phyloP scores from a whole-genome alignment of 2,797 vertebrate species.

The Cirrhinus mrigala region DNA sequence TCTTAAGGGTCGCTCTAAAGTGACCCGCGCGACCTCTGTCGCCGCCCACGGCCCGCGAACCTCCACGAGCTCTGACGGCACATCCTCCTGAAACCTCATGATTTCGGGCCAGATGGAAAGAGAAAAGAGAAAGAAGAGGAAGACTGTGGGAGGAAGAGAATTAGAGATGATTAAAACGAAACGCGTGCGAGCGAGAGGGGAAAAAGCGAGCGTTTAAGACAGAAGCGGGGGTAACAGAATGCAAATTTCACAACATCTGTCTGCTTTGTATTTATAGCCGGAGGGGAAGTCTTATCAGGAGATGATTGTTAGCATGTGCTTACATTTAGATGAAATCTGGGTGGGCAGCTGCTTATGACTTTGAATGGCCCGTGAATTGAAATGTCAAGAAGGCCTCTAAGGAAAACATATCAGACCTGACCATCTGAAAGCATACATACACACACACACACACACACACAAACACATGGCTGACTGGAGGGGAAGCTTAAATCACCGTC shows the following conservation, averaged over 20 bases:
- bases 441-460: neutral
- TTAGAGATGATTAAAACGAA: constrained; percentile 33
- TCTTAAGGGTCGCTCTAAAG: neutral
- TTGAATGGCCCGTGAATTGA: constrained; percentile 38
- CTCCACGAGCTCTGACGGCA: neutral
- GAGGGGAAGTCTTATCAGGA: constrained; percentile 48
- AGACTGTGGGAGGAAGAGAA: neutral
- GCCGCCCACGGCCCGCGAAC: neutral
- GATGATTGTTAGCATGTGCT: constrained; percentile 47
- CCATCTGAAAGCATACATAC: constrained; percentile 40
- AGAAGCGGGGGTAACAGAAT: neutral
- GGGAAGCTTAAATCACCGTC: constrained; percentile 27
- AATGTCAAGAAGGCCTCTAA: constrained; percentile 41
- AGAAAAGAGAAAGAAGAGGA: neutral
- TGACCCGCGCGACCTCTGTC: neutral
- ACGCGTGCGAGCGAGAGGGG: neutral
- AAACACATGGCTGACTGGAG: constrained; percentile 11
- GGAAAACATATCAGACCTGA: constrained; percentile 34
- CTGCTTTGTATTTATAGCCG: constrained; percentile 10
- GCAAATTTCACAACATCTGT: constrained; percentile 42
- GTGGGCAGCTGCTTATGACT: constrained; percentile 43
- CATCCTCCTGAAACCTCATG: constrained; percentile 9
- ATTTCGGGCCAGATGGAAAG: neutral
- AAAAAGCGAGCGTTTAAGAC: neutral
- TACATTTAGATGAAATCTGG: constrained; percentile 49